Evolutionary conservation across 1,140 invertebrate genomes (phyloP), one percentile per base, ranked within the genome.

Genomic region (Aricia agestis): DNA sequence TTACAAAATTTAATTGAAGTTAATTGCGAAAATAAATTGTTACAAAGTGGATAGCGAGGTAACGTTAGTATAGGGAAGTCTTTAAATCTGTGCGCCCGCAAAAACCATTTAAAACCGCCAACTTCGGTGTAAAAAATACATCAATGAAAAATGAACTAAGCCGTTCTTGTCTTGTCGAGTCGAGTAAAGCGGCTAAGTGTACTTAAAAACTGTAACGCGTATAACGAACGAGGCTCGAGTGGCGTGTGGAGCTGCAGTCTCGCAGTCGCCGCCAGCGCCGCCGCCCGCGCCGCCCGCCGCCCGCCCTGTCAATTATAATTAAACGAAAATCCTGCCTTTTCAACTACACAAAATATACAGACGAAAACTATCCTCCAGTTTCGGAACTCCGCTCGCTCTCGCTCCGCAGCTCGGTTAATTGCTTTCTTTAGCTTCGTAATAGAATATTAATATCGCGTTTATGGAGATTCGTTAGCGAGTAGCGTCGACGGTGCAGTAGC

Each of bases 171-270:
- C 85, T 89, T 78, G 84, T 86, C 83, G 78, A 87, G 82, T 79
- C 77, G 78, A 79, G 81, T 77, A 79, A 81, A 79, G 81, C 81
- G 78, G 79, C 74, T 81, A 78, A 87, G 84, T 81, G 83, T 84
- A 81, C 85, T 87, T 78, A 72, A 78, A 75, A 83, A 83, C 78
- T 84, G 80, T 85, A 80, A 84, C 81, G 80, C 82, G 80, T 81
- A 83, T 87, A 87, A 84, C 85, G 85, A 89, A 88, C 81, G 81
- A 75, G 78, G 73, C 82, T 84, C 78, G 78, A 85, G 82, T 78
- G 79, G 74, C 72, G 73, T 75, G 79, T 73, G 72, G 72, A 73
- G 76, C 76, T 78, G 75, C 72, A 75, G 74, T 78, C 75, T 59
- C 57, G 68, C 78, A 68, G 74, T 70, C 76, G 79, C 80, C 85